Evolutionary conservation across 2,797 vertebrate genomes (phyloP).

Genomic region (Fringilla coelebs): DNA sequence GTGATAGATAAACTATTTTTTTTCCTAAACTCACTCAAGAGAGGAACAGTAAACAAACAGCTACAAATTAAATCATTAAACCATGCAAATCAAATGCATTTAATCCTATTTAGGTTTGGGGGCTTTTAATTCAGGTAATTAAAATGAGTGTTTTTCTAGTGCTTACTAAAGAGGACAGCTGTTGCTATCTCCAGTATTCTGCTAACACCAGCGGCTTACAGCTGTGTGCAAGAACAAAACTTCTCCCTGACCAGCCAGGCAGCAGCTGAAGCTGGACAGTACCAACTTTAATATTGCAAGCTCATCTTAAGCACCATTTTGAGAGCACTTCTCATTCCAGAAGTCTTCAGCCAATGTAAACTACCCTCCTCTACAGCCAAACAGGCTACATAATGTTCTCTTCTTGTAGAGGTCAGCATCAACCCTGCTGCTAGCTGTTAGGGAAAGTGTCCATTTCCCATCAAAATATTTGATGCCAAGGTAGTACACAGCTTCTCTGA

Average conservation of each 20-base stretch:
- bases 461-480: not conserved
- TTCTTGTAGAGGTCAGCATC: not conserved
- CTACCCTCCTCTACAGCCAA: not conserved
- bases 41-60: not conserved
- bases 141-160: not conserved
- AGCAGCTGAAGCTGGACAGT: not conserved
- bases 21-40: not conserved
- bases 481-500: not conserved
- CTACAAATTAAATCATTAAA: not conserved
- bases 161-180: not conserved
- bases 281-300: not conserved
- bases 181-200: not conserved
- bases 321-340: not conserved
- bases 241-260: not conserved
- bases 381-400: not conserved
- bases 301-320: not conserved
- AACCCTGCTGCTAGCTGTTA: not conserved
- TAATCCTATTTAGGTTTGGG: not conserved
- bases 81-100: not conserved
- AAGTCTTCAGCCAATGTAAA: not conserved
- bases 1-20: not conserved
- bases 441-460: not conserved
- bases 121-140: not conserved
- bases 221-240: not conserved
- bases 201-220: not conserved